Conservation (phyloP, 2,888 invertebrate genomes). For the Brachyptera putata region DNA sequence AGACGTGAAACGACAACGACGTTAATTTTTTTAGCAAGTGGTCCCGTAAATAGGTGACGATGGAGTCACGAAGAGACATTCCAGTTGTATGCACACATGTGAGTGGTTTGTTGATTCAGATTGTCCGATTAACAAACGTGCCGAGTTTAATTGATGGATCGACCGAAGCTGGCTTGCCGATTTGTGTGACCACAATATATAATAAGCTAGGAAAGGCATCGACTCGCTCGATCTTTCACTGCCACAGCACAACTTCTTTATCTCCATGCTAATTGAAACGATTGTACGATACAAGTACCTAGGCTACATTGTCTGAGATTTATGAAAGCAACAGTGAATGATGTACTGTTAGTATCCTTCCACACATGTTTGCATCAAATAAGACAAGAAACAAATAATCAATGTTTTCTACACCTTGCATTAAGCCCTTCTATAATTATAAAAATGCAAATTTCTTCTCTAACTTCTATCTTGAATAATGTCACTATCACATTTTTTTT, state of each 20-base stretch:
- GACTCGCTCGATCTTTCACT: constrained; percentile 37
- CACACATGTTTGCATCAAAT: constrained; percentile 30
- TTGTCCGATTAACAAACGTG: constrained; percentile 1
- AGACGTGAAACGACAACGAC: constrained; percentile 11
- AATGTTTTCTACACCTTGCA: constrained; percentile 33
- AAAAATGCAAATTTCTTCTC: constrained; percentile 24
- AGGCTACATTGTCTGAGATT: constrained; percentile 18
- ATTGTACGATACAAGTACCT: not conserved
- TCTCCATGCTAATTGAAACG: constrained; percentile 13
- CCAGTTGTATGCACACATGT: constrained; percentile 14
- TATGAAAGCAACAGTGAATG: constrained; percentile 18
- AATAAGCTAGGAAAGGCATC: constrained; percentile 31
- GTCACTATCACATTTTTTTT: constrained; percentile 9
- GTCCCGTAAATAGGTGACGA: not conserved
- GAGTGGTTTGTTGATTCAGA: constrained; percentile 14
- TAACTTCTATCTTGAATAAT: constrained; percentile 18
- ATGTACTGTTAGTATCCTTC: constrained; percentile 30
- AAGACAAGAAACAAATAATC: constrained; percentile 25
- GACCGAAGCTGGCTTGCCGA: not conserved
- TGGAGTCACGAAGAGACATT: not conserved
- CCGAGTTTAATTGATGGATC: not conserved
- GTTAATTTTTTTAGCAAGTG: constrained; percentile 9
- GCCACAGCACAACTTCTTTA: constrained; percentile 39
- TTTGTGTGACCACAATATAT: not conserved
- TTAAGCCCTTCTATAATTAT: constrained; percentile 25